Evolutionary conservation across 2,797 vertebrate genomes (phyloP), one percentile per base, ranked within the genome.

Genomic region (Oryzias dopingdopingensis): DNA sequence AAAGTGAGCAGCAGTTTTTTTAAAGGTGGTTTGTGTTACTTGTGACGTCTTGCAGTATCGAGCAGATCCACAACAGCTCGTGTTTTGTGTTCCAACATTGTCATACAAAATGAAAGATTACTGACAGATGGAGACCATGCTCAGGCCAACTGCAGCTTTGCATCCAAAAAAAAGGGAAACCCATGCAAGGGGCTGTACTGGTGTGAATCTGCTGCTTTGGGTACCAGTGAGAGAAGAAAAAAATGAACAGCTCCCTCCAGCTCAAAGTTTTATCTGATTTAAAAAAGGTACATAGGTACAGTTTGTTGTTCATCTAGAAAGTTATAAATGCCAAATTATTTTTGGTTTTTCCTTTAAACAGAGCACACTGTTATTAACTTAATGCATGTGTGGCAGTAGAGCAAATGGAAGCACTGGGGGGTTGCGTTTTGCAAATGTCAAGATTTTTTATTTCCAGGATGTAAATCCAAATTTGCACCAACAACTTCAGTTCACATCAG

Each of bases 381-480:
- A 12, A 32, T 66, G 45, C 56, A 43, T 32, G 44, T 65, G 46
- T 26, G 7, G 49, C 55, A 32, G 17, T 54, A 67, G 59, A 17
- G 67, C 43, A 13, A 50, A 50, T 51, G 17, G 42, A 40, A 26
- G 13, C 14, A 40, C 29, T 23, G 56, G 37, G 50, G 41, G 59
- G 43, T 10, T 37, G 32, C 32, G 2, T 12, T 37, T 12, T 37
- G 32, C 10, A 37, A 37, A 37, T 37, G 32, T 37, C 32, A 37
- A 37, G 32, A 37, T 10, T 37, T 32, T 32, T 8, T 32, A 10
- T 3, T 13, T 12, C 12, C 12, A 10, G 32, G 32, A 12, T 37
- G 10, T 12, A 13, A 37, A 37, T 37, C 10, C 12, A 37, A 37
- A 37, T 13, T 37, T 37, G 2, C 2, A 37, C 10, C 3, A 37